Evolutionary conservation across 2,113 vertebrate genomes (phyloP), one percentile per base, ranked within the genome.

Genomic region (Pituophis catenifer): DNA sequence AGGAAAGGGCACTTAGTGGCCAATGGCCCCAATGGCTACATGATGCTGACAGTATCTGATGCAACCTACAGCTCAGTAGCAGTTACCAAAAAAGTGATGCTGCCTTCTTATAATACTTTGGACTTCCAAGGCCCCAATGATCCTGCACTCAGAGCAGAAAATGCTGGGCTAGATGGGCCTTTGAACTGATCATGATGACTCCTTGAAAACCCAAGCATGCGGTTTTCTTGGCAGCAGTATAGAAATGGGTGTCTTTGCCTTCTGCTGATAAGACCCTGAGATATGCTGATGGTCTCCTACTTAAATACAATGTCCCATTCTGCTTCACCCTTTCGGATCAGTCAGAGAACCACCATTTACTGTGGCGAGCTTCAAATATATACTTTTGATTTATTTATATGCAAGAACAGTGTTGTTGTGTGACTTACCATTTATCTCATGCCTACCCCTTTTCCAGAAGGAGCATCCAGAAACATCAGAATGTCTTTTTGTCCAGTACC

Each of bases 401-500:
- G n/a, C 7, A 8, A 75, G 70, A 75, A 6, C n/a, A 38, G 75
- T 81, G 17, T 38, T 81, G 75, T 17, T 75, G 70, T 6, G 2
- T 24, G 23, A 24, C 24, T 87, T 48, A 48, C 53, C 53, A 10
- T 23, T 65, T 17, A n/a, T 15, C 53, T 50, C 38, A 48, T 85
- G 29, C 53, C 62, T 44, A 2, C 12, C 15, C 1, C 9, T 29
- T 87, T 50, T 26, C 33, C 54, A 17, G 8, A 89, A 91, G 70
- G 87, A 33, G 6, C n/a, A n/a, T 3, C 38, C 96, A 10, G 62
- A 89, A 10, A 29, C 92, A 12, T 5, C 44, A 0, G 95, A 96
- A 33, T 95, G 95, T 93, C 93, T 93, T 1, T 99, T 98, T 10
- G 96, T 99, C 13, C 98, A 98, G 89, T 99, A 99, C 96, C 98